Conservation (phyloP, 2,113 vertebrate species). For the Meleagris gallopavo region DNA sequence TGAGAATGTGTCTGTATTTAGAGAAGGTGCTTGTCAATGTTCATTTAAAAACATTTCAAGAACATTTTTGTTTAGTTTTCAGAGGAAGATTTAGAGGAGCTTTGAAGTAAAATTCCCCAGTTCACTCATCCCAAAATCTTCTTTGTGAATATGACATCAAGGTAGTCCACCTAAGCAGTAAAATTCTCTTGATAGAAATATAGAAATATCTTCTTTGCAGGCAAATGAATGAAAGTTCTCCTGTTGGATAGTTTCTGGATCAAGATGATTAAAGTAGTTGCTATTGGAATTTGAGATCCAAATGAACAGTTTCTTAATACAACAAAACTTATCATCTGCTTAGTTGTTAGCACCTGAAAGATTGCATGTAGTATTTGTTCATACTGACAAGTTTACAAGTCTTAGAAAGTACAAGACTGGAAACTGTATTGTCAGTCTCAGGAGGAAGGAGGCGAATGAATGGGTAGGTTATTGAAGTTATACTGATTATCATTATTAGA, state of each 20-base stretch:
- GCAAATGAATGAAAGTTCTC: not conserved
- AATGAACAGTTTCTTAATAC: not conserved
- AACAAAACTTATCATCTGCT: not conserved
- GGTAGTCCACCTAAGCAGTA: not conserved
- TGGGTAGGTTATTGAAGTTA: not conserved
- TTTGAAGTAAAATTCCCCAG: not conserved
- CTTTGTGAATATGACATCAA: not conserved
- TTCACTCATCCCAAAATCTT: not conserved
- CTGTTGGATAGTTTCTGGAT: not conserved
- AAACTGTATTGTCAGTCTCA: not conserved
- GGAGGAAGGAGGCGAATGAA: not conserved
- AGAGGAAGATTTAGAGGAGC: not conserved
- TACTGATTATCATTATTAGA: not conserved
- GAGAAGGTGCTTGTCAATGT: not conserved
- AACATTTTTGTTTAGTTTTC: not conserved
- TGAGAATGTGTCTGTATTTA: constrained; percentile 25
- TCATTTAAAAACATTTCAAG: constrained; percentile 21
- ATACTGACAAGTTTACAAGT: not conserved
- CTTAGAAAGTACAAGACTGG: not conserved
- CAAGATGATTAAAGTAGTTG: not conserved
- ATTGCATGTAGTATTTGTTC: not conserved
- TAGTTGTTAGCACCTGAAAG: not conserved
- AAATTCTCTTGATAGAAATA: not conserved
- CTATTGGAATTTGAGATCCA: not conserved
- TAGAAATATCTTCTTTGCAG: not conserved